Base-by-base conservation (phyloP, 1,140 invertebrate species). In the Sarcophaga peregrina region DNA sequence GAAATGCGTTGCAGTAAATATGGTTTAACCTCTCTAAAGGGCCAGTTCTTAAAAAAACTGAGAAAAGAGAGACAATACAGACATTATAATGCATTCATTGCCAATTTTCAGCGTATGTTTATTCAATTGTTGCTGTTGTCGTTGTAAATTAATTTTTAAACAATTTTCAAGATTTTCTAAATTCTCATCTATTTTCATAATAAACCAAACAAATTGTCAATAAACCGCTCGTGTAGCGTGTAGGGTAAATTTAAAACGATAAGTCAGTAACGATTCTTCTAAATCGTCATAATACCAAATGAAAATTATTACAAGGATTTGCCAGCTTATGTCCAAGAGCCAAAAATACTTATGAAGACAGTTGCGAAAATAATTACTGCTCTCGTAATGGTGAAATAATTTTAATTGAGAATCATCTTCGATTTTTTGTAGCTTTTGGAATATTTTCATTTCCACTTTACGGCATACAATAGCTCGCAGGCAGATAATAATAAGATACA, bases 321-420 rank as follows among this genome's bases (percentile, higher is more conserved):
- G 17, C 17, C 6, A 68, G 9, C 15, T 8, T 8, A 68, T 20
- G 5, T 20, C 17, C 1, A 68, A 15, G 0, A 68, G 17, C 1
- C 62, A 75, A 46, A 46, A 75, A 47, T 75, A 75, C 11, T 37
- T 47, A 47, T 75, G n/a, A 45, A 75, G 3, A 75, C 10, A 46
- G 52, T 8, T 46, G 8, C 13, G 15, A 58, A n/a, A 58, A 13
- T n/a, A 58, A 15, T 58, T 58, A 58, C 54, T 68, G 1, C 9
- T 20, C 10, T 68, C 62, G 2, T 13, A 58, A 25, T 68, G 9
- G 8, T 68, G 17, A 25, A 68, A 68, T 68, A 68, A 68, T 68
- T 68, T 68, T n/a, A 68, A 20, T 48, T 81, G 80, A 47, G 62
- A 62, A 72, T 82, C 37, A 73, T 82, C 62, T 13, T 82, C 81